Percentiles rank a stretch among this genome's conserved stretches.
Conservation (phyloP, 2,888 invertebrate genomes). For the Himalopsyche japonica region DNA sequence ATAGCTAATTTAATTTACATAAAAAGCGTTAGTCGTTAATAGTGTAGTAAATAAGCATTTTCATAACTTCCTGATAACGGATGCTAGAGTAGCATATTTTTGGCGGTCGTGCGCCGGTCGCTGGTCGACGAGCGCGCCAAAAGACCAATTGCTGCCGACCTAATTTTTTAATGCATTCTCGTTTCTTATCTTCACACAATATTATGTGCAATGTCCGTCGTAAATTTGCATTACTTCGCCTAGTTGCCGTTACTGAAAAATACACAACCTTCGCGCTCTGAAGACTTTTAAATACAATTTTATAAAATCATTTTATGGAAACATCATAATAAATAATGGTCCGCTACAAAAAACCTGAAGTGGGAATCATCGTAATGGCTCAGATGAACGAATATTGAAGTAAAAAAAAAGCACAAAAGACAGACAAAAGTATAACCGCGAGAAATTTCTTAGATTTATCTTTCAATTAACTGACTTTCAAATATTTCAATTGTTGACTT, state of each 20-base stretch:
- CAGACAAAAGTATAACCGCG: too few species aligned
- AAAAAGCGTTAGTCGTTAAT: neutral
- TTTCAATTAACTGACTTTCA: too few species aligned
- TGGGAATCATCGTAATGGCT: too few species aligned
- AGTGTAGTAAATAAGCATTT: neutral
- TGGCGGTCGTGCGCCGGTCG: neutral
- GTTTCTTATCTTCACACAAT: neutral
- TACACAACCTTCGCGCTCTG: neutral
- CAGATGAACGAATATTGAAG: too few species aligned
- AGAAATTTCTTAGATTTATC: too few species aligned
- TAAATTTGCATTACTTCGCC: neutral
- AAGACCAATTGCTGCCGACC: neutral
- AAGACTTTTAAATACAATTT: neutral
- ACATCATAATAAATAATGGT: neutral
- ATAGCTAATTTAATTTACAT: too few species aligned
- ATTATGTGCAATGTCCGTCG: neutral
- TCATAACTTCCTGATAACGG: neutral
- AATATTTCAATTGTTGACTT: too few species aligned
- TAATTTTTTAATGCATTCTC: neutral
- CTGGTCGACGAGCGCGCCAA: neutral
- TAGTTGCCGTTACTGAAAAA: neutral
- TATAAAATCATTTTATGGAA: neutral
- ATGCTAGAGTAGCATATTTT: neutral
- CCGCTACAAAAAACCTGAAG: too few species aligned
- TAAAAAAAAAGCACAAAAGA: too few species aligned